Evolutionary conservation across 2,797 vertebrate species (phyloP), one percentile per base, ranked within the genome.

Genomic region (Periophthalmus magnuspinnatus): DNA sequence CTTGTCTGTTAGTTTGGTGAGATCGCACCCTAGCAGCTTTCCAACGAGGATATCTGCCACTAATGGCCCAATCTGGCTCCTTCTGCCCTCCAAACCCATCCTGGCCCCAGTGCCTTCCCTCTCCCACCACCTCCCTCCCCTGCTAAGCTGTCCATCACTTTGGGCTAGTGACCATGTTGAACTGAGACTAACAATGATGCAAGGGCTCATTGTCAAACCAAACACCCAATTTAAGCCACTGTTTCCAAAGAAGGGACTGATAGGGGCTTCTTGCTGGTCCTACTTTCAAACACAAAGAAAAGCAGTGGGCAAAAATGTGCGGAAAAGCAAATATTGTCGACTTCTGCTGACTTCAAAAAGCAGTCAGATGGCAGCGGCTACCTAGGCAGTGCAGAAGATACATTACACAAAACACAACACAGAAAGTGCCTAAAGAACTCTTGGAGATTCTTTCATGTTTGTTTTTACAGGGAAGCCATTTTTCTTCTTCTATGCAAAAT

Each of bases 291-390:
- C 69, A 66, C 81, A 75, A 81, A 80, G 78, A 89, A 69, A 89
- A 86, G 74, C 85, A 84, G 84, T 84, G 75, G 80, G 85, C 57
- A 77, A 80, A 76, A 86, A 85, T 74, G 63, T 78, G 81, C 76
- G 84, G 83, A 86, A 91, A 86, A 90, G 87, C 87, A 89, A 91
- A 92, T 90, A 88, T 79, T 83, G 87, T 86, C 70, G 75, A 89
- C 84, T 86, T 84, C 72, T 82, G 81, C 80, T 72, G 81, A 87
- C 86, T 92, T 90, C 85, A 90, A 91, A 91, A 79, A 72, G 75
- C 77, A 87, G 83, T 87, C 83, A 86, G 82, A 88, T 80, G 87
- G 84, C 83, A 79, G 77, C 75, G 76, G 87, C 89, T 84, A 86
- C 82, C 87, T 80, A 65, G 84, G 86, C 78, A 74, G 84, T 78